These are phyloP conservation scores for Palythoa heliodiscus DNA, from an alignment of 92 coral and sea anemone genomes.

Conservation along the genomic window DNA sequence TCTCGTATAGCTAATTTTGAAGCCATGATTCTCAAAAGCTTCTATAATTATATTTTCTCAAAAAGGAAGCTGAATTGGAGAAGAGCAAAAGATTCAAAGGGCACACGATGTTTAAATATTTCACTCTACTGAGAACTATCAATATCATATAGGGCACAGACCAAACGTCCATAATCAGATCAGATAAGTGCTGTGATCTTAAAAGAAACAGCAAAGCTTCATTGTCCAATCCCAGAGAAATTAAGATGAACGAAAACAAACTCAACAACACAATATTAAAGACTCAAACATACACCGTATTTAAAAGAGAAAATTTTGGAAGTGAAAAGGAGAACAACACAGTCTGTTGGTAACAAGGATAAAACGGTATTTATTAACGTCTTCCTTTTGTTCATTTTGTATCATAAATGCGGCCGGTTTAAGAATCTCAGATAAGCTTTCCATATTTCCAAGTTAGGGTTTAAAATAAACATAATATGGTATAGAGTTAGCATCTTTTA, in stretches of 20 bases:
- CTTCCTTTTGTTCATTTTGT: neutral
- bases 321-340: neutral
- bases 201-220: neutral
- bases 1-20: neutral
- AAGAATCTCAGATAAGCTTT: neutral
- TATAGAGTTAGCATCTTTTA: slow-evolving; percentile 21
- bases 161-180: neutral
- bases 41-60: neutral
- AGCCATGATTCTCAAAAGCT: neutral
- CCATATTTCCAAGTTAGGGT: neutral
- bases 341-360: neutral
- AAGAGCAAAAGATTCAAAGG: neutral
- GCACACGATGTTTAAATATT: neutral
- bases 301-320: neutral
- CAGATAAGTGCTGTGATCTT: neutral
- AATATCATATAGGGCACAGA: neutral
- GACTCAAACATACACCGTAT: neutral
- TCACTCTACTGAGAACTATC: neutral
- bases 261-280: slow-evolving; percentile 7
- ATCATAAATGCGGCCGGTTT: neutral
- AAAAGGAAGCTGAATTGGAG: neutral
- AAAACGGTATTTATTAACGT: too few species aligned
- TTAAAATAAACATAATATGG: neutral
- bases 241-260: slow-evolving; percentile 34
- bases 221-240: slow-evolving; percentile 9